Conservation (phyloP, 2,888 invertebrate genomes). For the Phoronis australis region DNA sequence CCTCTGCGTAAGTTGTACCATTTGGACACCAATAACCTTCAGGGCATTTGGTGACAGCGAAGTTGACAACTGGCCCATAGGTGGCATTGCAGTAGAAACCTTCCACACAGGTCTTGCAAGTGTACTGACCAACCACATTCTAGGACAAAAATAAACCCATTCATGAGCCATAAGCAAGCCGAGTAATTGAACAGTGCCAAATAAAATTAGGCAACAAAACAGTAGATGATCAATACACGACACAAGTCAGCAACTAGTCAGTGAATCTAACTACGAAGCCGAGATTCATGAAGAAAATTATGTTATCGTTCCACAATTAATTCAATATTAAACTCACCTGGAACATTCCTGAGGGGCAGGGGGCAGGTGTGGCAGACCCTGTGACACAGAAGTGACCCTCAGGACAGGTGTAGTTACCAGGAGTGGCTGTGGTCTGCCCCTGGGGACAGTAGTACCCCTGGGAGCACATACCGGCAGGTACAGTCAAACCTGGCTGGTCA, state of each 20-base stretch:
- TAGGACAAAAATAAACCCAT: too few species aligned
- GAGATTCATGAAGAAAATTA: too few species aligned
- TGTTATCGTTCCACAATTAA: too few species aligned
- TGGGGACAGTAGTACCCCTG: constrained; percentile 46
- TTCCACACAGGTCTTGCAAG: constrained; percentile 33
- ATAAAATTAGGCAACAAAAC: too few species aligned
- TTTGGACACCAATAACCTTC: constrained; percentile 46
- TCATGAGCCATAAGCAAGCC: too few species aligned
- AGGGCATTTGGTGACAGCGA: constrained; percentile 35
- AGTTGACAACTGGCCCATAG: constrained; percentile 35
- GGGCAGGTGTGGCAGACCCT: constrained; percentile 27
- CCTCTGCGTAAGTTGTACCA: constrained; percentile 33
- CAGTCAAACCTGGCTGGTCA: constrained; percentile 30
- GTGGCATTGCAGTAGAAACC: constrained; percentile 47
- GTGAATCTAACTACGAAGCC: too few species aligned
- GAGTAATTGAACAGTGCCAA: too few species aligned
- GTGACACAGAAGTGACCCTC: constrained; percentile 40
- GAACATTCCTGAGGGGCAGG: constrained; percentile 43
- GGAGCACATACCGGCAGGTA: constrained; percentile 28
- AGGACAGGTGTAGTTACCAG: constrained; percentile 39
- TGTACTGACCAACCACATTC: too few species aligned
- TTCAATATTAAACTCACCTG: constrained; percentile 33
- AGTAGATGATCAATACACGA: too few species aligned
- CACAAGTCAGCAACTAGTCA: too few species aligned
- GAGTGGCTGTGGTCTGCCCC: constrained; percentile 36